A percentile compares a stretch with the other conserved stretches of the same genome.
Evolutionary conservation across 2,888 invertebrate species (phyloP).

Genomic region (Oscheius myriophilus): DNA sequence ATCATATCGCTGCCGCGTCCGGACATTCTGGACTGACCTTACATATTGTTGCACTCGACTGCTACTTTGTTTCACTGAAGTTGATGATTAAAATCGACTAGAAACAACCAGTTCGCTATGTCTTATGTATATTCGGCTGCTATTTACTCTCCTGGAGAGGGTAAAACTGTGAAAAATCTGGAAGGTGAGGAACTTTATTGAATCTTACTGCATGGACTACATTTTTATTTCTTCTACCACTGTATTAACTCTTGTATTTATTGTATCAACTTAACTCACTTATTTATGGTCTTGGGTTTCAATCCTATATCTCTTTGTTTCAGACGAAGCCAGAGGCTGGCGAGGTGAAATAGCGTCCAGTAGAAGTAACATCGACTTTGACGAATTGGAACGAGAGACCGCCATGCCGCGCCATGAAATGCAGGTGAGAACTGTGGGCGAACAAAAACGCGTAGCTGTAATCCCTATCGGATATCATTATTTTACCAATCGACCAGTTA

Average conservation of each 20-base stretch:
- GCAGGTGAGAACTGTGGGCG: constrained; percentile 12
- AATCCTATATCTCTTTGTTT: constrained; percentile 4
- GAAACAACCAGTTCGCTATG: too few species aligned
- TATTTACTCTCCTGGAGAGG: constrained; percentile 57
- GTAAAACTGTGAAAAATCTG: constrained; percentile 47
- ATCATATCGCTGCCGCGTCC: constrained; percentile 28
- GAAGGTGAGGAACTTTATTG: constrained; percentile 36
- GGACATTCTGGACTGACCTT: constrained; percentile 1
- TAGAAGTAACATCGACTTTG: constrained; percentile 51
- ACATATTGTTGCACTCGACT: constrained; percentile 1
- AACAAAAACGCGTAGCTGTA: background rate
- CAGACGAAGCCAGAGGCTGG: constrained; percentile 51
- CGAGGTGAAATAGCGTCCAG: constrained; percentile 50
- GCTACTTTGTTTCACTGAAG: background rate
- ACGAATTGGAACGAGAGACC: constrained; percentile 39
- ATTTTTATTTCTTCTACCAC: background rate
- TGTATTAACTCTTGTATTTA: background rate
- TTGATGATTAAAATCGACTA: constrained; percentile 1
- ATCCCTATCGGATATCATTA: too few species aligned
- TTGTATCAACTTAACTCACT: background rate
- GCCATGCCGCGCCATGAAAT: constrained; percentile 32
- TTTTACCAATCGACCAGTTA: too few species aligned
- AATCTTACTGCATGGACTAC: background rate
- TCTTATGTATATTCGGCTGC: constrained; percentile 57
- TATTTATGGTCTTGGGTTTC: background rate